phyloP scores from a whole-genome alignment of 92 coral and sea anemone species.

The Parazoanthus atlanticus region DNA sequence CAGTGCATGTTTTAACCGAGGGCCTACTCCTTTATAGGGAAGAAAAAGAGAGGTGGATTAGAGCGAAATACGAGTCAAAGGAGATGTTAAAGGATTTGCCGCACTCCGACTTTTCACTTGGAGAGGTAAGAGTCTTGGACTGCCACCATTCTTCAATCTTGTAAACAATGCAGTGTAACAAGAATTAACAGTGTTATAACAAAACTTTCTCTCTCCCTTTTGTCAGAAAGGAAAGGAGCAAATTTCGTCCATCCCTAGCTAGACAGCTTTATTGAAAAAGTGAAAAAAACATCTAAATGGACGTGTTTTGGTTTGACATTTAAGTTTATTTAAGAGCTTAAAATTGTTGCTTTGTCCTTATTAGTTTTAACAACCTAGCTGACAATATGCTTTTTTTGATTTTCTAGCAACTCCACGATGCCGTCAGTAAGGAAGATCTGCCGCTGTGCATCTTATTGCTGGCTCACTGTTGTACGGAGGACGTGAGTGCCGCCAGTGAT shows the following conservation, averaged over 20 bases:
- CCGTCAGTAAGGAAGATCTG: slow-evolving; percentile 85
- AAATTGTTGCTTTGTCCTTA: no score
- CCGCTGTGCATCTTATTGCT: slow-evolving; percentile 78
- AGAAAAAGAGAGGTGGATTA: slow-evolving; percentile 92
- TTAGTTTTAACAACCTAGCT: no score
- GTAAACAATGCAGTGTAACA: neutral
- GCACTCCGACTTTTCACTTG: slow-evolving; percentile 78
- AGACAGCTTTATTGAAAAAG: no score
- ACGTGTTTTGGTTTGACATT: neutral
- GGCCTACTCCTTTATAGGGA: slow-evolving; percentile 58
- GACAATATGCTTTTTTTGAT: neutral
- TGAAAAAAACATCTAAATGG: no score
- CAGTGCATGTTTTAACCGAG: neutral
- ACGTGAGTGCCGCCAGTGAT: slow-evolving; percentile 81
- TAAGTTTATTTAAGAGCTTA: no score
- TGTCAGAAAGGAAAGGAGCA: neutral
- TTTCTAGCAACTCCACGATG: slow-evolving; percentile 86
- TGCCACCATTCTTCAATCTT: neutral
- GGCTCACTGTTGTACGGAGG: slow-evolving; percentile 85
- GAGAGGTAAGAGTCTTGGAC: slow-evolving; percentile 72
- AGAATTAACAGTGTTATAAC: no score
- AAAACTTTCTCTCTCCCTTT: no score
- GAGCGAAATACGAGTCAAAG: slow-evolving; percentile 87
- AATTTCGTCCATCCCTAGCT: neutral
- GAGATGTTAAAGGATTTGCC: slow-evolving; percentile 82